These are phyloP conservation scores for Myotis yumanensis DNA, from an alignment of 2,113 vertebrate genomes.

Conservation along the genomic window DNA sequence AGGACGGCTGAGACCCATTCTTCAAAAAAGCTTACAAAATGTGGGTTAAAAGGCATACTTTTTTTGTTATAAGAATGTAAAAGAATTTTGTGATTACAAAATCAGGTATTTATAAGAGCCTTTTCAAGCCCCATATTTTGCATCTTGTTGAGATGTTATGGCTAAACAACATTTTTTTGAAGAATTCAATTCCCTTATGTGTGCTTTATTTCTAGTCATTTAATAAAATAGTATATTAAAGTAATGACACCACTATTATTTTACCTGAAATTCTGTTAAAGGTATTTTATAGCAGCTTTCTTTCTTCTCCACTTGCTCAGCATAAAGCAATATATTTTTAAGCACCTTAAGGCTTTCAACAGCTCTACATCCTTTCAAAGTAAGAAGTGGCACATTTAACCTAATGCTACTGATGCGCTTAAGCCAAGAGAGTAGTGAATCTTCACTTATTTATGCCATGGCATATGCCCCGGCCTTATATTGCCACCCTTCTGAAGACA, in stretches of 20 bases:
- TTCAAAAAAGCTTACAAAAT: neutral
- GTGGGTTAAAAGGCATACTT: neutral
- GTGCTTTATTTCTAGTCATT: constrained; percentile 10
- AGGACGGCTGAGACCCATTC: neutral
- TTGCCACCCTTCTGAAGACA: constrained; percentile 4
- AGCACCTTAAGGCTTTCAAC: constrained; percentile 40
- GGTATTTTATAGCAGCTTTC: constrained; percentile 29
- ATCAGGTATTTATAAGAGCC: neutral
- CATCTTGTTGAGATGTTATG: constrained; percentile 7
- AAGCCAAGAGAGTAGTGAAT: constrained; percentile 41
- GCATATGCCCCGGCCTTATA: neutral
- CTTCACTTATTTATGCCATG: constrained; percentile 7
- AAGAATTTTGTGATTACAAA: neutral
- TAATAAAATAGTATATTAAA: constrained; percentile 26
- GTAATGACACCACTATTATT: neutral
- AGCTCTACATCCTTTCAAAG: neutral
- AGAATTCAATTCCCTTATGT: neutral
- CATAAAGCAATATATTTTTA: constrained; percentile 39
- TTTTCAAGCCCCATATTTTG: neutral
- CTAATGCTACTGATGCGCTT: constrained; percentile 38
- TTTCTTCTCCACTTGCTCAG: neutral
- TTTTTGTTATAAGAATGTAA: neutral
- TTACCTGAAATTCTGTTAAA: constrained; percentile 2
- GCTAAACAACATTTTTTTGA: neutral
- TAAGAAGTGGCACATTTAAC: constrained; percentile 26